Percentiles rank a stretch among this genome's conserved stretches.
Conservation (phyloP, 2,888 invertebrate species). For the Acronicta alni region DNA sequence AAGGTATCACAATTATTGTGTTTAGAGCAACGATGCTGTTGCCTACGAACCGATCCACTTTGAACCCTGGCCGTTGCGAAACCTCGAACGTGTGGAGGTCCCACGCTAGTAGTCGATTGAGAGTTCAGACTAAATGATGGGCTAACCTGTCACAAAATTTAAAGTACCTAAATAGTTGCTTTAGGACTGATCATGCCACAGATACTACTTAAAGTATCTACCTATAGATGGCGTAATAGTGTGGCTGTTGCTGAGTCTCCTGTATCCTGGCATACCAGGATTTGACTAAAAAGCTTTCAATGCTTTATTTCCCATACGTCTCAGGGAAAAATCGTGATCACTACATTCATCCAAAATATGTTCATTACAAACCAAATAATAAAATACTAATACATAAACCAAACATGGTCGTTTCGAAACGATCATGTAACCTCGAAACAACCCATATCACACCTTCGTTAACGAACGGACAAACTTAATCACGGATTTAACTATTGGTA, state of each 20-base stretch:
- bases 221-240: too few relatives aligned
- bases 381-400: constrained; percentile 57
- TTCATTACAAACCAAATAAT: constrained; percentile 54
- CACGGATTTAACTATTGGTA: constrained; percentile 66
- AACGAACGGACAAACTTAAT: constrained; percentile 66
- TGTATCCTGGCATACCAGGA: too few relatives aligned
- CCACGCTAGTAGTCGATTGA: constrained; percentile 39
- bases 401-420: constrained; percentile 60
- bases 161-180: background rate
- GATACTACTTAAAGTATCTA: too few relatives aligned
- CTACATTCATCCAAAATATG: constrained; percentile 40
- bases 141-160: constrained; percentile 12
- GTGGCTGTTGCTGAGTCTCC: too few relatives aligned
- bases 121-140: constrained; percentile 1
- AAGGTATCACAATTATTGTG: constrained; percentile 54
- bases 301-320: background rate
- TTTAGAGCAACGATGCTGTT: constrained; percentile 40
- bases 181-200: too few relatives aligned
- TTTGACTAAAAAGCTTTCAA: background rate
- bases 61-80: constrained; percentile 46
- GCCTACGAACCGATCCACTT: constrained; percentile 49
- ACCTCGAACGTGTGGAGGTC: constrained; percentile 25
- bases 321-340: constrained; percentile 28
- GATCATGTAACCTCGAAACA: constrained; percentile 59
- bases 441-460: constrained; percentile 59